Evolutionary conservation across 2,113 vertebrate species (phyloP).

Genomic region (Kryptolebias marmoratus): DNA sequence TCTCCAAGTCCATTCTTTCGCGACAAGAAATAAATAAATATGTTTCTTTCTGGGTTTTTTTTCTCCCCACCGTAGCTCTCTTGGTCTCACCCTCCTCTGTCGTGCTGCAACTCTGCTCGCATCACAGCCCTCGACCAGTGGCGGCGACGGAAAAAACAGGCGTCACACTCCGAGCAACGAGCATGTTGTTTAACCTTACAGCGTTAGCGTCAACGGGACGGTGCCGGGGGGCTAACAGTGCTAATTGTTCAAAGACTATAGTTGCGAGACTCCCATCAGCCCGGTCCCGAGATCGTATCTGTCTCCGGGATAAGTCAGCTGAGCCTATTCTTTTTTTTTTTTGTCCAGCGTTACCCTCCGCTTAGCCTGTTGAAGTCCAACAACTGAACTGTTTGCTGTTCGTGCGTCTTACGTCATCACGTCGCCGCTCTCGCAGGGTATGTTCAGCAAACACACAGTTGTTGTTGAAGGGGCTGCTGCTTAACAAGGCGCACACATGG

Average conservation of each 20-base stretch:
- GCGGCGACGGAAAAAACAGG: slow-evolving; percentile 75
- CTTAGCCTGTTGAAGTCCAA: slow-evolving; percentile 77
- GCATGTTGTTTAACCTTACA: slow-evolving; percentile 68
- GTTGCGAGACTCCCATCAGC: slow-evolving; percentile 6
- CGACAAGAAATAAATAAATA: not conserved
- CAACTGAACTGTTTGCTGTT: slow-evolving; percentile 82
- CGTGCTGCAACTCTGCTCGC: slow-evolving; percentile 60
- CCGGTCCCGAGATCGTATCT: not conserved
- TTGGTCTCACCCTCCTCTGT: slow-evolving; percentile 47
- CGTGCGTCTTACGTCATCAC: slow-evolving; percentile 74
- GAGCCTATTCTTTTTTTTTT: slow-evolving; percentile 36
- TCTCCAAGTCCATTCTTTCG: slow-evolving; percentile 62
- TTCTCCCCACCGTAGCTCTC: slow-evolving; percentile 14
- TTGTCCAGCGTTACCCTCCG: slow-evolving; percentile 56
- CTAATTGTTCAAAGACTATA: not conserved
- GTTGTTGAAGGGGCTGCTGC: too few species aligned
- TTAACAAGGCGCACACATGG: not conserved
- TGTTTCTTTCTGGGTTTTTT: not conserved
- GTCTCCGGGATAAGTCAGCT: slow-evolving; percentile 37
- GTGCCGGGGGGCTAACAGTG: not conserved
- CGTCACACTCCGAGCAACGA: slow-evolving; percentile 74
- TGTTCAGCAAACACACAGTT: slow-evolving; percentile 54
- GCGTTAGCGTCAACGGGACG: slow-evolving; percentile 21
- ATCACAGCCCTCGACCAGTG: slow-evolving; percentile 63
- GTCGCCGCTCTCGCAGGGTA: slow-evolving; percentile 48